Evolutionary conservation across 37 sponge, comb jelly and placozoan species (phyloP).

Genomic region (Spongilla lacustris): DNA sequence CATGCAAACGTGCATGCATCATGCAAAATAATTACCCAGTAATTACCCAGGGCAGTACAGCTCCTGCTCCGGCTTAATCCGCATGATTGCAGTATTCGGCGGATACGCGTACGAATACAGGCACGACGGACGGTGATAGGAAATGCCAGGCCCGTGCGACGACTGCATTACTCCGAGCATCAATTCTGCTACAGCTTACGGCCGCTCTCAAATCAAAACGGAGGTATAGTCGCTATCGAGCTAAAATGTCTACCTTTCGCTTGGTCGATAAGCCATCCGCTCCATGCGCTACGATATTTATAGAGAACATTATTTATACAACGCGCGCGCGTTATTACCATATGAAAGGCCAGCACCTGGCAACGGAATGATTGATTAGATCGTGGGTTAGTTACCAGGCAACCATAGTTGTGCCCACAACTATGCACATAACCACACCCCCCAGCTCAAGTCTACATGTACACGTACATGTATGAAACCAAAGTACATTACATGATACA

Average conservation of each 20-base stretch:
- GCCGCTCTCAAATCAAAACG: neutral
- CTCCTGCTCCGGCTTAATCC: slow-evolving; percentile 49
- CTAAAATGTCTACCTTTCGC: neutral
- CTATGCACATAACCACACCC: neutral
- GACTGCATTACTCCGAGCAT: slow-evolving; percentile 80
- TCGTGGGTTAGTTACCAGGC: neutral
- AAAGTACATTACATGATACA: too few relatives aligned
- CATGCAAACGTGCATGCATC: neutral
- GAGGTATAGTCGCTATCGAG: neutral
- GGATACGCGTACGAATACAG: slow-evolving; percentile 40
- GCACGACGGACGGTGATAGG: slow-evolving; percentile 47
- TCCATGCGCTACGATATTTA: neutral
- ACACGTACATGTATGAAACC: too few relatives aligned
- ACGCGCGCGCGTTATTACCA: slow-evolving; percentile 1
- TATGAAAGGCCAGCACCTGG: neutral
- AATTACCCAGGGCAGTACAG: slow-evolving; percentile 18
- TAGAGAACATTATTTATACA: neutral
- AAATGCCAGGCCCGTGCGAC: slow-evolving; percentile 58
- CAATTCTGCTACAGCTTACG: neutral
- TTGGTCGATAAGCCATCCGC: too few relatives aligned
- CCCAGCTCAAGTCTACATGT: neutral
- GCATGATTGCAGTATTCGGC: slow-evolving; percentile 33
- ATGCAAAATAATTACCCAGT: too few relatives aligned
- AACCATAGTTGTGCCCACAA: neutral
- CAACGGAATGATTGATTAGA: neutral